Evolutionary conservation across 1,140 invertebrate species (phyloP).

Genomic region (Acromyrmex charruanus): DNA sequence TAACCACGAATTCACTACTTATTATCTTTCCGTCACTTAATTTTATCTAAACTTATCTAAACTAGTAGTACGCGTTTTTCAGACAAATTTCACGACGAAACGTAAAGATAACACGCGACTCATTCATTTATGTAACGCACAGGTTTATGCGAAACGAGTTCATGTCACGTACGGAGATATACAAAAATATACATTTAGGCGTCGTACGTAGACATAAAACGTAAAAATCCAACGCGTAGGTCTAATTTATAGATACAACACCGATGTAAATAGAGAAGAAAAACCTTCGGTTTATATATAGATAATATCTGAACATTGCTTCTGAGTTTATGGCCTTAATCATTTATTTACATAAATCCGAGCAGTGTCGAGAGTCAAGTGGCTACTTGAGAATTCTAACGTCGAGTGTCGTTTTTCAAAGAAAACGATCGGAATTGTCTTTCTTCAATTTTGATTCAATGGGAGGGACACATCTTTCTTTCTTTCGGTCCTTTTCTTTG

Average conservation of each 20-base stretch:
- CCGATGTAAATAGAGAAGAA: not conserved
- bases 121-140: not conserved
- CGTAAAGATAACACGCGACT: not conserved
- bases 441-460: not conserved
- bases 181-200: not conserved
- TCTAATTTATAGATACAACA: slow-evolving; percentile 8
- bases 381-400: slow-evolving; percentile 1
- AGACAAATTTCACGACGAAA: not conserved
- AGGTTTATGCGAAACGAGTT: not conserved
- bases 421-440: not conserved
- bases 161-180: not conserved
- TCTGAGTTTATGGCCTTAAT: slow-evolving; percentile 18
- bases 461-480: not conserved
- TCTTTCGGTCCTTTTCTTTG: not conserved
- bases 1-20: not conserved
- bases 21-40: not conserved
- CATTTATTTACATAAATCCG: slow-evolving; percentile 23
- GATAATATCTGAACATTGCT: not conserved
- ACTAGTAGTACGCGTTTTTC: not conserved
- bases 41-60: not conserved
- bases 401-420: not conserved
- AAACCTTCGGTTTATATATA: not conserved
- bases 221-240: not conserved
- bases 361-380: not conserved
- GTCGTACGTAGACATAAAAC: not conserved